Percentiles rank a stretch among this genome's conserved stretches.
These are phyloP conservation scores for Belonocnema kinseyi DNA, from an alignment of 1,140 invertebrate genomes.

Conservation along the genomic window DNA sequence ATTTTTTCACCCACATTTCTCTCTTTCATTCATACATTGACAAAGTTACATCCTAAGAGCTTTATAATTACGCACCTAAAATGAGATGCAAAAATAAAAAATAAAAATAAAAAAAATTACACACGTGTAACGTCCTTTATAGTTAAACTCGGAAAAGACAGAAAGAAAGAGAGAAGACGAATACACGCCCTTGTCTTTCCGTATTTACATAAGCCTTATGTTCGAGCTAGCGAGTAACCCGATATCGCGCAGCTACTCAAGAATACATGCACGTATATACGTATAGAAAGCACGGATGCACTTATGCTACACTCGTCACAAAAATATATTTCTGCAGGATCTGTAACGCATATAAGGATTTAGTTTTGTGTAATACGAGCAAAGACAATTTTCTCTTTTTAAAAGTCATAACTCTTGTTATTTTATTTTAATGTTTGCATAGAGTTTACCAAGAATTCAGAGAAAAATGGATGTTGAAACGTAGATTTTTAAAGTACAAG, in stretches of 20 bases:
- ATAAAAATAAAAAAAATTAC: neutral
- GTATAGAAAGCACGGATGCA: slow-evolving; percentile 32
- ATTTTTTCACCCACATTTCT: too few species aligned
- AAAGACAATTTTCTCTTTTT: slow-evolving; percentile 41
- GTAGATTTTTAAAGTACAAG: too few species aligned
- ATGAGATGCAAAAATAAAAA: neutral
- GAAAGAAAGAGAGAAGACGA: slow-evolving; percentile 4
- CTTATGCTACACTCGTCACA: slow-evolving; percentile 39
- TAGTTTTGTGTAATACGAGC: slow-evolving; percentile 36
- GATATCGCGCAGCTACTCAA: slow-evolving; percentile 38
- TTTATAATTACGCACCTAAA: too few species aligned
- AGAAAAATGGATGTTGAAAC: too few species aligned
- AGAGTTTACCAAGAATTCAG: too few species aligned
- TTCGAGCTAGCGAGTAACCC: slow-evolving; percentile 39
- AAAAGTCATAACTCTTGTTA: slow-evolving; percentile 19
- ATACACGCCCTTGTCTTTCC: slow-evolving; percentile 27
- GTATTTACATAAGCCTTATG: slow-evolving; percentile 45
- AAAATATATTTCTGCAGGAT: slow-evolving; percentile 36
- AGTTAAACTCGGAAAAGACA: neutral
- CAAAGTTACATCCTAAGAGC: too few species aligned
- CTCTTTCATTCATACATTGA: too few species aligned
- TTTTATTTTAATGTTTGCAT: neutral
- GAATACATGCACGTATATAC: slow-evolving; percentile 4
- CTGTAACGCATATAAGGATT: slow-evolving; percentile 37
- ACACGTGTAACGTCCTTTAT: slow-evolving; percentile 12